Percentiles rank a stretch among this genome's conserved stretches.
These are phyloP conservation scores for Rana temporaria DNA, from an alignment of 2,113 vertebrate species.

Conservation along the genomic window DNA sequence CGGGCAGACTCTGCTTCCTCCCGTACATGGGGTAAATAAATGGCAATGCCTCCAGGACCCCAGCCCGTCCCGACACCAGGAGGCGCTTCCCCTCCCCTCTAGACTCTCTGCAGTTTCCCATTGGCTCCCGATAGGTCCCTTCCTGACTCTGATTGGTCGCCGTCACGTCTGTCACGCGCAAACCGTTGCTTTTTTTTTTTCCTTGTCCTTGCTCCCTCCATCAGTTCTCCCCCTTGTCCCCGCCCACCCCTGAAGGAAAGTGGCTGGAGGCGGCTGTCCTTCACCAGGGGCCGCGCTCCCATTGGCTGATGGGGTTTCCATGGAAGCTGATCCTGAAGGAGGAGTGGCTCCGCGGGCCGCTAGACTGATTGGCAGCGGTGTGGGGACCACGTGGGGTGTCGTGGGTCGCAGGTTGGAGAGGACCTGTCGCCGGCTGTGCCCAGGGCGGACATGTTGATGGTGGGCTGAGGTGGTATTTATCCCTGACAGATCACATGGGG, in stretches of 20 bases:
- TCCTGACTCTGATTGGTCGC: background rate
- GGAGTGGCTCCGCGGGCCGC: background rate
- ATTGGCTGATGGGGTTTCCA: conserved; percentile 39
- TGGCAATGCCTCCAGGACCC: too few relatives aligned
- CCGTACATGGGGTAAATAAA: background rate
- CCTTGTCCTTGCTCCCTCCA: conserved; percentile 7
- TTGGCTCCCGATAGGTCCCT: background rate
- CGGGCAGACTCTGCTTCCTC: too few relatives aligned
- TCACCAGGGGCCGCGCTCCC: background rate
- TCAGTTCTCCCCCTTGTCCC: background rate
- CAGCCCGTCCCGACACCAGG: background rate
- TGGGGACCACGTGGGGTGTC: conserved; percentile 46
- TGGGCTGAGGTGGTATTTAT: background rate
- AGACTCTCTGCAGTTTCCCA: background rate
- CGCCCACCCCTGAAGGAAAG: conserved; percentile 28
- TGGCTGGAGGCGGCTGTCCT: conserved; percentile 27
- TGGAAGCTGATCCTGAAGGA: background rate
- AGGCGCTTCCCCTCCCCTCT: background rate
- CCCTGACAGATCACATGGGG: background rate
- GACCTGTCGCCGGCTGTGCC: too few relatives aligned
- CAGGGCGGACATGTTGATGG: background rate
- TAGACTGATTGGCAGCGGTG: conserved; percentile 35
- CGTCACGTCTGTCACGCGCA: background rate
- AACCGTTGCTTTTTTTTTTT: conserved; percentile 48
- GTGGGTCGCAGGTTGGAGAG: too few relatives aligned